These are phyloP conservation scores for Eueremaeus valkanovi DNA, from an alignment of 2,888 invertebrate genomes.

Conservation along the genomic window DNA sequence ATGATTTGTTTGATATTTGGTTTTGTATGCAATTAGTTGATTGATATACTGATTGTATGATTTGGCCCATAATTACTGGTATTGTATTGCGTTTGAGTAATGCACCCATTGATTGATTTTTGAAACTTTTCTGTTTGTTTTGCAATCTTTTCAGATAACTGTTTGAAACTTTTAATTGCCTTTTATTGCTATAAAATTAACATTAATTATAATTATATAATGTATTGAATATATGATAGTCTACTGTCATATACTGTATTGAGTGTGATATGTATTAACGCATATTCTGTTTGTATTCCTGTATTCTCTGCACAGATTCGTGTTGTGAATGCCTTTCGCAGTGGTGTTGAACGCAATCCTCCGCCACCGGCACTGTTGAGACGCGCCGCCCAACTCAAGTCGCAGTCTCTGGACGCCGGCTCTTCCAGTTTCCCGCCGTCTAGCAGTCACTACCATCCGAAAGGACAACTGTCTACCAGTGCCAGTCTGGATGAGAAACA, in stretches of 20 bases:
- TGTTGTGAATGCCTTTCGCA: slow-evolving; percentile 99
- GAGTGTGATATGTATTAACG: too few relatives aligned
- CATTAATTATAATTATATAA: too few relatives aligned
- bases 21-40: too few relatives aligned
- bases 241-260: too few relatives aligned
- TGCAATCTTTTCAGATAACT: slow-evolving; percentile 43
- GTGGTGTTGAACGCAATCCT: slow-evolving; percentile 94
- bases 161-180: background rate
- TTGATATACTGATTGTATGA: background rate
- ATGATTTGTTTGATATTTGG: too few relatives aligned
- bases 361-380: slow-evolving; percentile 58
- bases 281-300: too few relatives aligned
- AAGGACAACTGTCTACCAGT: slow-evolving; percentile 15
- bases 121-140: slow-evolving; percentile 45
- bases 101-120: slow-evolving; percentile 45
- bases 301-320: too few relatives aligned
- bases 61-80: background rate
- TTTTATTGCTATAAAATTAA: too few relatives aligned
- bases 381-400: slow-evolving; percentile 41
- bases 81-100: slow-evolving; percentile 1
- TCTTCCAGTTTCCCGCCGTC: slow-evolving; percentile 23
- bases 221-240: too few relatives aligned
- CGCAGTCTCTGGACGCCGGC: slow-evolving; percentile 39
- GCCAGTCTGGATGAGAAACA: slow-evolving; percentile 21
- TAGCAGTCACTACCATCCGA: background rate